A percentile compares a stretch with the other conserved stretches of the same genome.
phyloP scores from a whole-genome alignment of 2,888 invertebrate genomes.

The Andricus curvator region DNA sequence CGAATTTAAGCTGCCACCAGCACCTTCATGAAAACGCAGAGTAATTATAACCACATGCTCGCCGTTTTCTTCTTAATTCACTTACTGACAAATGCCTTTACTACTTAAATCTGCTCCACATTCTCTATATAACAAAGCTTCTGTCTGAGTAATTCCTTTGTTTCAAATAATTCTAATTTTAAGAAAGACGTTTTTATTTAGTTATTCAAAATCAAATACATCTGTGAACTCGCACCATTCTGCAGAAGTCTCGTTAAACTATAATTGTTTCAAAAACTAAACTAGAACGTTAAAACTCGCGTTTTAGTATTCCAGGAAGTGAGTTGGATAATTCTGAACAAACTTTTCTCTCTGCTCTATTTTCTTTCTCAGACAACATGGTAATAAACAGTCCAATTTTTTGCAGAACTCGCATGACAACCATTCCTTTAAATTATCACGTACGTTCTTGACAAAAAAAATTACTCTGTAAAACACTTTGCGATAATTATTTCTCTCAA shows the following conservation, averaged over 20 bases:
- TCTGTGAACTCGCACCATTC: too few species aligned
- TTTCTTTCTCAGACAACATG: neutral
- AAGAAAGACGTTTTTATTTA: too few species aligned
- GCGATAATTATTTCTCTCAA: too few species aligned
- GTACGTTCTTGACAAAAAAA: neutral
- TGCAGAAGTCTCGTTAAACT: too few species aligned
- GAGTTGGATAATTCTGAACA: neutral
- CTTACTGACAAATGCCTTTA: conserved; percentile 47
- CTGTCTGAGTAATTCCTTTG: neutral
- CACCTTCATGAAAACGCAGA: conserved; percentile 52
- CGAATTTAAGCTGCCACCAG: conserved; percentile 43
- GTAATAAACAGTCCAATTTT: neutral
- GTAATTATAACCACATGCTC: conserved; percentile 64
- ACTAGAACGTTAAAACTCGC: neutral
- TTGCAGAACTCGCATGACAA: neutral
- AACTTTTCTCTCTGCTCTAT: conserved; percentile 22
- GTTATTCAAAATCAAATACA: too few species aligned
- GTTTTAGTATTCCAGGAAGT: conserved; percentile 4
- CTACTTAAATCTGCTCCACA: conserved; percentile 54
- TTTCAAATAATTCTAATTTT: too few species aligned
- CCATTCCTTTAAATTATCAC: conserved; percentile 12
- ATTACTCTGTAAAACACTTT: neutral
- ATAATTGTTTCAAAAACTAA: too few species aligned
- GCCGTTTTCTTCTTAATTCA: conserved; percentile 34
- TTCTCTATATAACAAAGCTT: neutral